A percentile compares a stretch with the other conserved stretches of the same genome.
These are phyloP conservation scores for Halcyon senegalensis DNA, from an alignment of 2,113 vertebrate species.

Conservation along the genomic window DNA sequence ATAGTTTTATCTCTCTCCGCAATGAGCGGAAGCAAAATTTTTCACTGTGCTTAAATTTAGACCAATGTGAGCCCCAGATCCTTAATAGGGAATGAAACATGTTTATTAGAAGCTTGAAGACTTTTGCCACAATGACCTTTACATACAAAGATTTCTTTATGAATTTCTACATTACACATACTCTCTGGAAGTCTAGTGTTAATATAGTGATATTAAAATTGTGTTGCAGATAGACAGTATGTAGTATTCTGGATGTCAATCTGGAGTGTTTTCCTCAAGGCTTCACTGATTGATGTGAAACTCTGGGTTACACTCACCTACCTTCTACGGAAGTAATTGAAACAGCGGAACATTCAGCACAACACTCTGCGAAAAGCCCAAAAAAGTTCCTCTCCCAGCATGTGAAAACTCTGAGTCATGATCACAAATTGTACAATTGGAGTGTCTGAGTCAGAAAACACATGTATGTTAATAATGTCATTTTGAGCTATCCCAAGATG, in stretches of 20 bases:
- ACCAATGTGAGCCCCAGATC: background rate
- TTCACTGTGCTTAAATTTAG: background rate
- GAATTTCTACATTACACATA: accelerated
- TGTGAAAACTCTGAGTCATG: background rate
- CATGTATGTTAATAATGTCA: background rate
- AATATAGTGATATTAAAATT: background rate
- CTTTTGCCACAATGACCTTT: background rate
- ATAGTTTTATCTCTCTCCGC: background rate
- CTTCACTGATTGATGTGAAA: background rate
- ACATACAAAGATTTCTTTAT: background rate
- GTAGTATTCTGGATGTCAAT: background rate
- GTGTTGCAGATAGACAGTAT: background rate
- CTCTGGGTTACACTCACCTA: background rate
- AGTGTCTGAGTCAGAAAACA: background rate
- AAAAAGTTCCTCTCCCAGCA: background rate
- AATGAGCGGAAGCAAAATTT: background rate
- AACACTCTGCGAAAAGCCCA: background rate
- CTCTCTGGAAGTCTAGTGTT: background rate
- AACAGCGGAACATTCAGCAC: background rate
- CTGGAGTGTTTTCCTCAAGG: background rate
- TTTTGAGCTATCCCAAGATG: background rate
- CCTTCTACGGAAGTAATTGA: background rate
- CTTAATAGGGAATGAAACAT: background rate
- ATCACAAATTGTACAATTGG: background rate
- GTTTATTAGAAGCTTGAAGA: background rate